Base-by-base conservation (phyloP, 2,113 vertebrate genomes). In the Gopherus evgoodei region DNA sequence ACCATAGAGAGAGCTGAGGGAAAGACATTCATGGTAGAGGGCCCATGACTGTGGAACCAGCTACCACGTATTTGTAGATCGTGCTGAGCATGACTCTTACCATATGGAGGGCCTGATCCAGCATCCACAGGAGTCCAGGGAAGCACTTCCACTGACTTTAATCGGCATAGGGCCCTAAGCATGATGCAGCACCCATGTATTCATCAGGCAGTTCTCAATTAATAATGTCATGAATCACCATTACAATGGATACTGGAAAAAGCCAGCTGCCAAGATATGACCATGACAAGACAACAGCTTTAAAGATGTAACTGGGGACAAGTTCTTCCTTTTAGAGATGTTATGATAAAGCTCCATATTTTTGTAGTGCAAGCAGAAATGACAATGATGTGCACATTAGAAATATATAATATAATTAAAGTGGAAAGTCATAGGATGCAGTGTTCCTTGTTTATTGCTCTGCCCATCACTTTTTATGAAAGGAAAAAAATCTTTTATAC, bases 391-490 rank as follows among this genome's bases (percentile, higher is more conserved):
- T 13, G 11, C 42, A 91, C 21, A 57, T 85, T 49, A 88, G 44
- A 78, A 91, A 91, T 42, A 57, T 72, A 22, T 38, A 72, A 72
- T 38, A 10, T 35, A 44, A 78, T 83, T 86, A 27, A 65, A 93
- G 91, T 81, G 69, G 90, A 93, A 96, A 78, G n/a, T 84, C 83
- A 84, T 8, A 17, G 19, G 83, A 87, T 86, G 38, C 65, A 93
- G 14, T 75, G 90, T 93, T 79, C 49, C 42, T 62, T 87, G 83
- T 88, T 93, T 93, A 95, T 52, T 93, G 11, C 52, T 93, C 49
- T 93, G 31, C 52, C 50, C 29, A 81, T 88, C 49, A 75, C 76
- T 31, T 82, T 56, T 81, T 69, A 4, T 21, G 21, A 25, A 88
- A 90, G 88, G n/a, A 54, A 3, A 38, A 81, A 90, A 27, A 69